phyloP scores from a whole-genome alignment of 2,797 vertebrate species.

The Thaleichthys pacificus region DNA sequence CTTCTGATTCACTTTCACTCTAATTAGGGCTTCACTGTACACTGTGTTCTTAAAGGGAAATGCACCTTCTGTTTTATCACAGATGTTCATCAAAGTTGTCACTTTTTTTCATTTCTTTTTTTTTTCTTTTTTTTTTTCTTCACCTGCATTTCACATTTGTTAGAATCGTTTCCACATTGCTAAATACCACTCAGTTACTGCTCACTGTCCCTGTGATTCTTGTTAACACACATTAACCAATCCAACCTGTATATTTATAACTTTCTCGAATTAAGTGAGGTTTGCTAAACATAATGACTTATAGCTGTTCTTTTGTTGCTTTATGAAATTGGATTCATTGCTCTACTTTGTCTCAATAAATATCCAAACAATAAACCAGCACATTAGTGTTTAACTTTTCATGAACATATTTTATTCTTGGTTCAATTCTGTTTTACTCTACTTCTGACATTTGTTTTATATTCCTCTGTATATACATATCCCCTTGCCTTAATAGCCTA shows the following conservation, averaged over 20 bases:
- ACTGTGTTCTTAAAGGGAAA: conserved; percentile 70
- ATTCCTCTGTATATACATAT: conserved; percentile 22
- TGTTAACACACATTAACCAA: conserved; percentile 51
- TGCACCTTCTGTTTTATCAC: conserved; percentile 68
- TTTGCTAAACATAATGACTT: conserved; percentile 71
- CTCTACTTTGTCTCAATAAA: conserved; percentile 82
- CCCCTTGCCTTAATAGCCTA: conserved; percentile 16
- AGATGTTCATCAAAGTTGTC: conserved; percentile 40
- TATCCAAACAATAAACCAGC: conserved; percentile 72
- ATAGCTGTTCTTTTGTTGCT: conserved; percentile 74
- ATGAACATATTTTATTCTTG: background rate
- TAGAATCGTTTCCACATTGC: conserved; percentile 41
- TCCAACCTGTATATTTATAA: conserved; percentile 80
- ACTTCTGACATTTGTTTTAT: background rate
- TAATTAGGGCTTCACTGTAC: conserved; percentile 17
- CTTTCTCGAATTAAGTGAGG: conserved; percentile 71
- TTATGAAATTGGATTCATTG: conserved; percentile 73
- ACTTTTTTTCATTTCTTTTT: conserved; percentile 35
- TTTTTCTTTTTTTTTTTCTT: conserved; percentile 31
- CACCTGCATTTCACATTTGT: conserved; percentile 33
- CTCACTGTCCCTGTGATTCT: conserved; percentile 65
- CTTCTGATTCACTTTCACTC: no score
- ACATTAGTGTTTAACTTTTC: conserved; percentile 28
- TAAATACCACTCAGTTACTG: conserved; percentile 62
- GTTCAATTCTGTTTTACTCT: background rate